Base-by-base conservation (phyloP, 1,140 invertebrate genomes). In the Pantala flavescens region DNA sequence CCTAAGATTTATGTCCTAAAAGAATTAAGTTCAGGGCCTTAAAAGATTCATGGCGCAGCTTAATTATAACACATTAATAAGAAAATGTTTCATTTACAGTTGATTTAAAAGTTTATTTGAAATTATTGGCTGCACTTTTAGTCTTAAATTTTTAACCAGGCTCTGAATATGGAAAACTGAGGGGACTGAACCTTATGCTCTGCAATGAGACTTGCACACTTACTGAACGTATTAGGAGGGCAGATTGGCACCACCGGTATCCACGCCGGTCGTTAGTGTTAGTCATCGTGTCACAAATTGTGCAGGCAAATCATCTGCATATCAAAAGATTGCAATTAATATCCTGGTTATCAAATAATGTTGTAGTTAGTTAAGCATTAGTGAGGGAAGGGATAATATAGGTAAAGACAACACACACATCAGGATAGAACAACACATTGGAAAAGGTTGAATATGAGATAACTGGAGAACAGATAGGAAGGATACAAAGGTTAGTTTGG, bases 201-300 rank as follows among this genome's bases (percentile, higher is more conserved):
- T 63, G 49, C 49, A 63, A 3, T 63, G 16, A 63, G 49, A 63
- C 49, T 63, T 63, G 12, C 72, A 23, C 74, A 75, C 74, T 75
- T 75, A 75, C 74, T 75, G 74, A 42, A 75, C 24, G 55, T 75
- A 75, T 71, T 75, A 75, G 75, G 75, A 75, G 49, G 75, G 43
- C 19, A 71, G 70, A 75, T 49, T 36, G 43, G 70, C 70, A 43
- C 74, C 74, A 71, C 23, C 70, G 70, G 74, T 75, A 75, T 63
- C 70, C 71, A 42, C 24, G 75, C 43, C 75, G 43, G 28, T 71
- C 21, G 70, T 75, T 75, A 75, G 36, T 63, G 71, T 75, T 75
- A 75, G 75, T 75, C 75, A 75, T 75, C 75, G 75, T 43, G 75
- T 75, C 75, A 75, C 75, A 75, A 75, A 75, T 71, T 75, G 75